phyloP scores from a whole-genome alignment of 2,888 invertebrate species.

The Galeopsomyia nigrocyanea region DNA sequence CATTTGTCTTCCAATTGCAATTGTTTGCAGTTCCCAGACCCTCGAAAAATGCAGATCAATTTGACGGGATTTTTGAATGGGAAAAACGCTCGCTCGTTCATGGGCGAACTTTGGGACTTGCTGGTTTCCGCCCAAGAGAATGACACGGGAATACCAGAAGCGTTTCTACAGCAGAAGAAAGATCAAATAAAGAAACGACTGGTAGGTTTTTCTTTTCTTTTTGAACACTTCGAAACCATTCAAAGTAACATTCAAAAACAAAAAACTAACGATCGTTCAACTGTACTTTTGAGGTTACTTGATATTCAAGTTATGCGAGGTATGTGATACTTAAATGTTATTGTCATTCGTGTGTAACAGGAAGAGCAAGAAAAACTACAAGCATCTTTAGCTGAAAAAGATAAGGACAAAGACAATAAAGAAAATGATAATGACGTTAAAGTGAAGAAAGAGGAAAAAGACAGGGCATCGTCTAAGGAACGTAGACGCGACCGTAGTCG shows the following conservation, averaged over 20 bases:
- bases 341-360: conserved; percentile 63
- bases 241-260: conserved; percentile 28
- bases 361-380: conserved; percentile 85
- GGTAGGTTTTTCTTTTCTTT: conserved; percentile 70
- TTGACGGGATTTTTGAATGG: conserved; percentile 99
- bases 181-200: conserved; percentile 93
- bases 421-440: conserved; percentile 62
- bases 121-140: conserved; percentile 96
- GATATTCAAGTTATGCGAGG: neutral
- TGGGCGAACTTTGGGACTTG: conserved; percentile 97
- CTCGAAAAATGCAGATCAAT: conserved; percentile 99
- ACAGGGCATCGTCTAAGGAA: conserved; percentile 65
- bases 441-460: conserved; percentile 65
- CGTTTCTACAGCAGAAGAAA: conserved; percentile 95
- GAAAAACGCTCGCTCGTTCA: conserved; percentile 96
- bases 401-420: conserved; percentile 70
- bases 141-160: conserved; percentile 94
- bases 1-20: too few species aligned
- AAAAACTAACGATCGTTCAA: conserved; percentile 27
- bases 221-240: neutral
- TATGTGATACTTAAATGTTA: neutral
- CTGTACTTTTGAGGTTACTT: neutral
- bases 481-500: conserved; percentile 67
- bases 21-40: conserved; percentile 88
- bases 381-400: conserved; percentile 71